Conservation (phyloP, 2,113 vertebrate species). For the Alaudala cheleensis region DNA sequence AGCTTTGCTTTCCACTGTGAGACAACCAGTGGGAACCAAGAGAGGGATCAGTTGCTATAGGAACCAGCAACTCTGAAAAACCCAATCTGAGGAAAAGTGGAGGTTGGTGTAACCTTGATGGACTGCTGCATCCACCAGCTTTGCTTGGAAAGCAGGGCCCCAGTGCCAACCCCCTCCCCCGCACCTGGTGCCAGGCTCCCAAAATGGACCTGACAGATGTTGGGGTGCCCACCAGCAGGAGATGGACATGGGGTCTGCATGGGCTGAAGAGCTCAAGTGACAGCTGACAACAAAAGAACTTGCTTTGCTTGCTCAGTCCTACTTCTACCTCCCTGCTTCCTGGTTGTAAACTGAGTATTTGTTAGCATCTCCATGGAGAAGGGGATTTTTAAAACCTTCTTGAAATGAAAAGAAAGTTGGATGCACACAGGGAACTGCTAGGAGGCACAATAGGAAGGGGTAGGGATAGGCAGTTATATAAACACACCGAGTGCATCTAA, state of each 20-base stretch:
- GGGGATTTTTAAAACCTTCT: not conserved
- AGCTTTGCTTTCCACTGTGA: not conserved
- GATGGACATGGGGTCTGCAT: not conserved
- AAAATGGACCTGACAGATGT: accelerated
- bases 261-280: not conserved
- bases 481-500: not conserved
- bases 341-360: not conserved
- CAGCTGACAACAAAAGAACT: not conserved
- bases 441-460: not conserved
- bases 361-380: not conserved
- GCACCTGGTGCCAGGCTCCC: not conserved
- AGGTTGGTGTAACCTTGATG: not conserved
- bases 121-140: not conserved
- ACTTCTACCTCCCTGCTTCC: not conserved
- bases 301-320: not conserved
- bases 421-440: not conserved
- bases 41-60: not conserved
- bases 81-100: not conserved
- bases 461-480: not conserved
- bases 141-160: not conserved
- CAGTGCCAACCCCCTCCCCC: accelerated
- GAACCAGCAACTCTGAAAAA: not conserved
- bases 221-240: not conserved
- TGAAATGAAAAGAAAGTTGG: not conserved
- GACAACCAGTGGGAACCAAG: not conserved